These are phyloP conservation scores for Plumapathes pennacea DNA, from an alignment of 92 coral and sea anemone genomes.

Conservation along the genomic window DNA sequence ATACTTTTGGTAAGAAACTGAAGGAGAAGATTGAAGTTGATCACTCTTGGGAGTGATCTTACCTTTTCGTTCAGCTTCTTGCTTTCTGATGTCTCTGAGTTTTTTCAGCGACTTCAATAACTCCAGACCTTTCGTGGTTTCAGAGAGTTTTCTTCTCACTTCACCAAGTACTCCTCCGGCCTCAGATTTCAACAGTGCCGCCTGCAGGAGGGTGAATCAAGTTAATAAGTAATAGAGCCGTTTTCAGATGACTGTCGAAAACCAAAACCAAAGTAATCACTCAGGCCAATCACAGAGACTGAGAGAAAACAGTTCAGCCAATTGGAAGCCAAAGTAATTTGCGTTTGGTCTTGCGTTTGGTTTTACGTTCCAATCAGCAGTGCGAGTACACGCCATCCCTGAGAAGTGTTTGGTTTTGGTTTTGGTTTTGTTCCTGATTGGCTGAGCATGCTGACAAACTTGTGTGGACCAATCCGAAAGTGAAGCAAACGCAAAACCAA, in stretches of 20 bases:
- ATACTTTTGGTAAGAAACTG: not conserved
- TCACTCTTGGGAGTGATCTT: too few species aligned
- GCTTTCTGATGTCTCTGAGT: conserved; percentile 78
- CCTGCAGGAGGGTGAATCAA: conserved; percentile 37
- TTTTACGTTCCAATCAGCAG: too few species aligned
- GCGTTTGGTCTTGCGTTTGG: too few species aligned
- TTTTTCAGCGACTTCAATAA: conserved; percentile 70
- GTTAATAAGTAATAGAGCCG: not conserved
- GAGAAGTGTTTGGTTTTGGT: too few species aligned
- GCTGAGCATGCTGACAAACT: too few species aligned
- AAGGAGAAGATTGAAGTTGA: not conserved
- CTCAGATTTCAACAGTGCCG: conserved; percentile 82
- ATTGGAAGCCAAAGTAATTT: not conserved
- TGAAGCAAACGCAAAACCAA: too few species aligned
- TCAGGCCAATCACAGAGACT: not conserved
- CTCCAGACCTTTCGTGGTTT: conserved; percentile 75
- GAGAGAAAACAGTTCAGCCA: not conserved
- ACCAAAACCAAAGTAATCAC: not conserved
- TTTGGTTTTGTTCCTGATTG: too few species aligned
- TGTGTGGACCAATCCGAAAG: too few species aligned
- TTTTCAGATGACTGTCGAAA: not conserved
- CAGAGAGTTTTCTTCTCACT: conserved; percentile 74
- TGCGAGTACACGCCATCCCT: too few species aligned
- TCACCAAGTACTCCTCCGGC: conserved; percentile 98
- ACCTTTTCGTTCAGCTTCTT: conserved; percentile 94